Conservation (phyloP, 2,797 vertebrate species). For the Propithecus perrieri region DNA sequence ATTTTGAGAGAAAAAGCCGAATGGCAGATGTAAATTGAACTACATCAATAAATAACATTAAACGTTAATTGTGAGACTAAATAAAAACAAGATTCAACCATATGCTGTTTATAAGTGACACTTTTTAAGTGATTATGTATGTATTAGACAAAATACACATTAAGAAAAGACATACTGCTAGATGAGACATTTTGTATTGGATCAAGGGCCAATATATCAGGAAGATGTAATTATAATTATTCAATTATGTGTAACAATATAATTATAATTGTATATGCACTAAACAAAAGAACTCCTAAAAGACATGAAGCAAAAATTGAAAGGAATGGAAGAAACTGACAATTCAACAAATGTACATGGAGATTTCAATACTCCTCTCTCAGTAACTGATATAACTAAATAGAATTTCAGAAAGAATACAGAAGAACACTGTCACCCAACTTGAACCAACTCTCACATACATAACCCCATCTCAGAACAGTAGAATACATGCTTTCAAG, state of each 20-base stretch:
- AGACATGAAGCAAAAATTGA: background rate
- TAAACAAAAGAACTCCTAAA: background rate
- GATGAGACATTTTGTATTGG: background rate
- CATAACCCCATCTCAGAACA: background rate
- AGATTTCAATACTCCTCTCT: background rate
- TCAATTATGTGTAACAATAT: background rate
- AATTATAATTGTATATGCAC: background rate
- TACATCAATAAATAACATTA: background rate
- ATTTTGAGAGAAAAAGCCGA: background rate
- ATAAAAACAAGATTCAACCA: background rate
- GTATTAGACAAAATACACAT: background rate
- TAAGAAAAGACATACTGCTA: background rate
- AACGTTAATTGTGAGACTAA: background rate
- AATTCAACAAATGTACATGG: background rate
- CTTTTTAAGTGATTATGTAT: background rate
- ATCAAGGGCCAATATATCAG: background rate
- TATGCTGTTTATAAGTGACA: background rate
- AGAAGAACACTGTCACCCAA: background rate
- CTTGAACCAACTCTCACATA: background rate
- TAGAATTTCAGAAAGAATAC: background rate
- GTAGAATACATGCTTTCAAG: background rate
- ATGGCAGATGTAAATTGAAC: background rate
- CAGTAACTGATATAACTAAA: background rate
- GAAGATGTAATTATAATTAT: background rate
- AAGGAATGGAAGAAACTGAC: background rate